Evolutionary conservation across 92 coral and sea anemone species (phyloP), one percentile per base, ranked within the genome.

Genomic region (Heliopora coerulea): DNA sequence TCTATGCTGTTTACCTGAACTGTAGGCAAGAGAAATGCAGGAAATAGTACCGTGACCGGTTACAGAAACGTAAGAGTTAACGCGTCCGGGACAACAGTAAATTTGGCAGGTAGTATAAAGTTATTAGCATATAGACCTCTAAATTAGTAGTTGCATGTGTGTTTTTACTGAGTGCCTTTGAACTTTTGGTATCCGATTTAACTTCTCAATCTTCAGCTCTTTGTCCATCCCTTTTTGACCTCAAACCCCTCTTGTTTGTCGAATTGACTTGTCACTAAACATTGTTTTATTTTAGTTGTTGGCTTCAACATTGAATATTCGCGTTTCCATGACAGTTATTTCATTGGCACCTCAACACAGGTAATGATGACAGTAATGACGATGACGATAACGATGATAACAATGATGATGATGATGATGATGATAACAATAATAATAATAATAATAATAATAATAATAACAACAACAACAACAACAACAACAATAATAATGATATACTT

Each of bases 261-360:
- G 42, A 37, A 37, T 11, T 37, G 11, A 37, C 29, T 17, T 21
- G 19, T 14, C 6, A 12, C 9, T 14, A 40, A 37, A 46, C 49
- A 28, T 44, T 65, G 32, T 28, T n/a, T 46, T 20, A 21, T 67
- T 67, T 33, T 49, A 67, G 74, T 67, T 67, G 74, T 67, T 67
- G 74, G 74, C 3, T 67, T 67, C 27, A 67, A 25, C 59, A 33
- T 67, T 34, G 54, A 44, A 1, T 20, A 44, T 48, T 44, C 74
- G 34, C 24, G 13, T 19, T 67, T 67, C 54, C 74, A 48, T 14
- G 30, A 67, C 18, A 59, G 26, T 46, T 67, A 14, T 67, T 67
- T 67, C 41, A 46, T 49, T 59, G 29, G 37, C 59, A 14, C 40
- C 0, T 44, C 59, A 1, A 49, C 33, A 0, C 34, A 67, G 58